A percentile compares a stretch with the other conserved stretches of the same genome.
phyloP scores from a whole-genome alignment of 2,888 invertebrate species.

The Euzophera pinguis region DNA sequence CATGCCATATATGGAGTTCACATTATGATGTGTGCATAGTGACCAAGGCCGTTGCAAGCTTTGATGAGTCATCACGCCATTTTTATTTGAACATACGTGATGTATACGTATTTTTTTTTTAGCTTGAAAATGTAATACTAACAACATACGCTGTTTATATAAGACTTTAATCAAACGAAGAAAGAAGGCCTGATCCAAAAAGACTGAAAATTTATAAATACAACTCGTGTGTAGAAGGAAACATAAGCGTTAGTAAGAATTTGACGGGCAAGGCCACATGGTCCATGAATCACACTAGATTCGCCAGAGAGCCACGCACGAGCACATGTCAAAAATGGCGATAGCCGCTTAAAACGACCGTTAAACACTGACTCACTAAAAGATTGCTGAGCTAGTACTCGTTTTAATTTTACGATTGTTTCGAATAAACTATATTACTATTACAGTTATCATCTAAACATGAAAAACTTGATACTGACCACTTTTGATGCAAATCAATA shows the following conservation, averaged over 20 bases:
- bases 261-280: background rate
- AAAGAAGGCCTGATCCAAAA: too few relatives aligned
- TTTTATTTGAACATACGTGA: background rate
- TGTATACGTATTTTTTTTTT: too few relatives aligned
- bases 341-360: background rate
- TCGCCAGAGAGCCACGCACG: background rate
- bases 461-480: too few relatives aligned
- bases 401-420: background rate
- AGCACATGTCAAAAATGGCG: conserved; percentile 3
- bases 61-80: background rate
- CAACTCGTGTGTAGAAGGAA: background rate
- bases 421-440: too few relatives aligned
- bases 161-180: too few relatives aligned
- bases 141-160: too few relatives aligned
- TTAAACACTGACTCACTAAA: background rate
- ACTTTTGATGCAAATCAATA: too few relatives aligned
- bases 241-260: background rate
- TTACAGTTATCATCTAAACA: too few relatives aligned
- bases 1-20: background rate
- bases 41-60: background rate
- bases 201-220: too few relatives aligned
- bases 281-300: background rate
- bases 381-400: background rate
- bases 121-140: too few relatives aligned
- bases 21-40: background rate